A percentile compares a stretch with the other conserved stretches of the same genome.
phyloP scores from a whole-genome alignment of 2,888 invertebrate species.

The Drosophila merina region DNA sequence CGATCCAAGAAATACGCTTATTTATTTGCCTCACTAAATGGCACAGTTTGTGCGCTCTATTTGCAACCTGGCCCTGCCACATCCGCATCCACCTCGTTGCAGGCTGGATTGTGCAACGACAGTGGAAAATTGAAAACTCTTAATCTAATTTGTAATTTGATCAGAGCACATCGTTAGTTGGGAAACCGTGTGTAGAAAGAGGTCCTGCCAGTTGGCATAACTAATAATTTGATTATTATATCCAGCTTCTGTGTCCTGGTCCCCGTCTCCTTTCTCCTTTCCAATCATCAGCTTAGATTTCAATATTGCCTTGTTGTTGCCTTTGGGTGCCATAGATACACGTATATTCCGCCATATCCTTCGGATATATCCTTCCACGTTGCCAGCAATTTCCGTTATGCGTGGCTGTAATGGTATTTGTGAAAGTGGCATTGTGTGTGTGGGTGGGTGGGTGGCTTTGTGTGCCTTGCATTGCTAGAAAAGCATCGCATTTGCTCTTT shows the following conservation, averaged over 20 bases:
- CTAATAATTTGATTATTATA: conserved; percentile 67
- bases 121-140: conserved; percentile 46
- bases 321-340: conserved; percentile 43
- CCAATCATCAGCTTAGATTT: conserved; percentile 40
- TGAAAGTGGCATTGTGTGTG: conserved; percentile 18
- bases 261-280: too few species aligned
- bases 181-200: conserved; percentile 11
- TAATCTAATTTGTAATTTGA: conserved; percentile 58
- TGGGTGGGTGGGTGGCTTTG: conserved; percentile 21
- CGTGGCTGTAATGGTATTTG: conserved; percentile 9
- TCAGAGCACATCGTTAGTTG: conserved; percentile 43
- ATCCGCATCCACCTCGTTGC: too few species aligned
- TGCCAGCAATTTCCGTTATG: conserved; percentile 53
- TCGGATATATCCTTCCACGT: background rate
- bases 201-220: conserved; percentile 57
- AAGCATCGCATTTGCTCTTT: conserved; percentile 53
- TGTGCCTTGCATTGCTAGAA: conserved; percentile 20
- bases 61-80: background rate
- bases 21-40: background rate
- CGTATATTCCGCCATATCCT: conserved; percentile 8
- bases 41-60: conserved; percentile 7
- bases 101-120: too few species aligned
- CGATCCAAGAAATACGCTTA: too few species aligned
- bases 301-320: conserved; percentile 29
- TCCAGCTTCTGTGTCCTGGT: background rate